Conservation (phyloP, 2,113 vertebrate species). For the Catagonus wagneri region DNA sequence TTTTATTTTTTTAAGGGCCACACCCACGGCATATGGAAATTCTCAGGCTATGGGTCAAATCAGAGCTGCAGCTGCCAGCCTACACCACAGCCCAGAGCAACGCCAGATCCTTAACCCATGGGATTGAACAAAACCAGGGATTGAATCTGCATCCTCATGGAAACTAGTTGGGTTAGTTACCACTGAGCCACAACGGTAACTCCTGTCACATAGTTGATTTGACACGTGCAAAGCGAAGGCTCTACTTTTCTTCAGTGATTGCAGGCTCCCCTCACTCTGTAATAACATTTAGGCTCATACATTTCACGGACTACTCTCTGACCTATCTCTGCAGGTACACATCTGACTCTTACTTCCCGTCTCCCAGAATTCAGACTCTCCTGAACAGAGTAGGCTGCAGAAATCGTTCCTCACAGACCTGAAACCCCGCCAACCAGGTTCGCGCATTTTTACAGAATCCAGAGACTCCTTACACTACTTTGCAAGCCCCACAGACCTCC, state of each 20-base stretch:
- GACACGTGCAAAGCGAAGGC: not conserved
- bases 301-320: not conserved
- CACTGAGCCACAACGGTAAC: too few species aligned
- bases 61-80: too few species aligned
- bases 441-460: not conserved
- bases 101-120: too few species aligned
- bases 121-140: too few species aligned
- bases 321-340: not conserved
- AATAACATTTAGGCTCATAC: not conserved
- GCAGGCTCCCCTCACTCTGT: not conserved
- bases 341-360: not conserved
- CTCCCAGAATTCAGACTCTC: not conserved
- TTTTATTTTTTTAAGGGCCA: too few species aligned
- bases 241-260: not conserved
- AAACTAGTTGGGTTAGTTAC: too few species aligned
- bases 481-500: not conserved
- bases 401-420: not conserved
- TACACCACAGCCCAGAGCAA: too few species aligned
- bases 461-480: not conserved
- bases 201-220: not conserved
- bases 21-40: too few species aligned
- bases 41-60: too few species aligned
- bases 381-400: not conserved
- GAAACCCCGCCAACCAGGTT: not conserved
- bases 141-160: too few species aligned